Conservation (phyloP, 2,888 invertebrate genomes). For the Dione juno region DNA sequence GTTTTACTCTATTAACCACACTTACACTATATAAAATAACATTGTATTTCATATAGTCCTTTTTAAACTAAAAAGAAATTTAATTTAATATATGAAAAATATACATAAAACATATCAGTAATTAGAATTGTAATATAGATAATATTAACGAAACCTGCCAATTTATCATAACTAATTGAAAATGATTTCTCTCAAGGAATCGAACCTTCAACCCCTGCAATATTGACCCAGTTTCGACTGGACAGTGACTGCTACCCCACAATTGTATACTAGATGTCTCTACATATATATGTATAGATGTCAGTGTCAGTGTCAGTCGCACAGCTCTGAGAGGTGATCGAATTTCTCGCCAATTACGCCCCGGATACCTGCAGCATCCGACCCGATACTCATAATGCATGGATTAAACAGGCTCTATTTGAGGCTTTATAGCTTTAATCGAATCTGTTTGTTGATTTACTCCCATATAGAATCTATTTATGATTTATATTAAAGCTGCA, state of each 20-base stretch:
- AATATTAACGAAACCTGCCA: too few relatives aligned
- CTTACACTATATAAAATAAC: too few relatives aligned
- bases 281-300: neutral
- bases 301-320: slow-evolving; percentile 16
- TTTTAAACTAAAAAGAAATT: too few relatives aligned
- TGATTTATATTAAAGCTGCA: neutral
- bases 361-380: slow-evolving; percentile 38
- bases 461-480: neutral
- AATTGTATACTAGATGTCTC: neutral
- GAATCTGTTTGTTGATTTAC: neutral
- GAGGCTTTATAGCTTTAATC: slow-evolving; percentile 16
- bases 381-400: slow-evolving; percentile 24
- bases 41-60: too few relatives aligned
- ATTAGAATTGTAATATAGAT: too few relatives aligned
- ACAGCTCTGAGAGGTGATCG: slow-evolving; percentile 43
- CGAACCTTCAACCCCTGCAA: neutral
- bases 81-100: too few relatives aligned
- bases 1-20: too few relatives aligned
- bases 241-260: neutral
- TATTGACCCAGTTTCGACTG: neutral
- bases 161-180: too few relatives aligned
- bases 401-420: slow-evolving; percentile 19
- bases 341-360: slow-evolving; percentile 54
- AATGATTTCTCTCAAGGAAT: neutral
- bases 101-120: too few relatives aligned